A percentile compares a stretch with the other conserved stretches of the same genome.
Evolutionary conservation across 2,113 vertebrate species (phyloP).

Genomic region (Murina feae): DNA sequence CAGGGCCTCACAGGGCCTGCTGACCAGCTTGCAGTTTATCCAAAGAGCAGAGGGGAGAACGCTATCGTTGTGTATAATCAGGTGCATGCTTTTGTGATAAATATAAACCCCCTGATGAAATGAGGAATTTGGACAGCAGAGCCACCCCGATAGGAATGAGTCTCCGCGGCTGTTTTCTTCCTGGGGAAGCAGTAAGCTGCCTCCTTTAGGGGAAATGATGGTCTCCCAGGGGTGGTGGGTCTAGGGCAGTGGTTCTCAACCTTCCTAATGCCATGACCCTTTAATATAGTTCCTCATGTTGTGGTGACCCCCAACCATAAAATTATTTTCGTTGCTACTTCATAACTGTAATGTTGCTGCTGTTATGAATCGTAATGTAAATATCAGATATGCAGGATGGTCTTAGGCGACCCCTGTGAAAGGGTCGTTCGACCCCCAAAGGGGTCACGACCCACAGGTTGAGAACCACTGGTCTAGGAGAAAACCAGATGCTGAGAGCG

Average conservation of each 20-base stretch:
- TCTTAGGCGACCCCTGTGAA: too few relatives aligned
- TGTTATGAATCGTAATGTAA: too few relatives aligned
- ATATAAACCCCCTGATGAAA: not conserved
- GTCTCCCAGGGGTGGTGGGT: not conserved
- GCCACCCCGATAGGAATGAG: fast-evolving
- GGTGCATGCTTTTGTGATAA: not conserved
- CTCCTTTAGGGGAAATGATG: not conserved
- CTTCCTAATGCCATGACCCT: too few relatives aligned
- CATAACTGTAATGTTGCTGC: too few relatives aligned
- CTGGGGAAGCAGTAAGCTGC: not conserved
- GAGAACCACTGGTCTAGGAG: not conserved
- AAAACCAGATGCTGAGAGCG: not conserved
- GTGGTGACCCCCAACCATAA: too few relatives aligned
- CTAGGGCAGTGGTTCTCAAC: too few relatives aligned
- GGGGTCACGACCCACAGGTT: too few relatives aligned
- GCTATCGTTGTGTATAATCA: fast-evolving
- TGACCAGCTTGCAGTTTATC: fast-evolving
- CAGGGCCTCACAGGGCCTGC: too few relatives aligned
- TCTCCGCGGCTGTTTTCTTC: not conserved
- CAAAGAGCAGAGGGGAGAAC: not conserved
- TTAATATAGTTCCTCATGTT: too few relatives aligned
- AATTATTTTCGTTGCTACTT: too few relatives aligned
- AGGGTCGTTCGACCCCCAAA: too few relatives aligned
- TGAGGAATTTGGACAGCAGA: not conserved
- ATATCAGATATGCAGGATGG: too few relatives aligned